These are phyloP conservation scores for Poeciliopsis infans DNA, from an alignment of 2,797 vertebrate species.

Conservation along the genomic window DNA sequence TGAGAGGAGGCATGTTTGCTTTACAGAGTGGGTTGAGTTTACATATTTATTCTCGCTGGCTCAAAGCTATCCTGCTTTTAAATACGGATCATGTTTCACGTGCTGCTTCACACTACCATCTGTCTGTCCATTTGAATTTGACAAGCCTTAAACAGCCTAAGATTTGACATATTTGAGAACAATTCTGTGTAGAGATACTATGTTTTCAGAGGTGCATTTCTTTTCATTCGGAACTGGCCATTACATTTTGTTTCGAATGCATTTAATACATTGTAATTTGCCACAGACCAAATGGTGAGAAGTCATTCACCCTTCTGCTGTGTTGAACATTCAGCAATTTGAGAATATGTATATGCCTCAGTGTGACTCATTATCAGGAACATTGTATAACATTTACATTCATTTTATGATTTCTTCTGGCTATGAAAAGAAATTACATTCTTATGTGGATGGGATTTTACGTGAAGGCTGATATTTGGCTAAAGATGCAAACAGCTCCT, in stretches of 20 bases:
- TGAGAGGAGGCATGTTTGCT: slow-evolving; percentile 62
- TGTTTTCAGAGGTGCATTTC: slow-evolving; percentile 57
- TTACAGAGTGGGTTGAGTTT: slow-evolving; percentile 61
- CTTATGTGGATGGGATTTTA: neutral
- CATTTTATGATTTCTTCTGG: neutral
- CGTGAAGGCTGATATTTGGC: neutral
- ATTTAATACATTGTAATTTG: slow-evolving; percentile 35
- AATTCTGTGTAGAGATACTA: slow-evolving; percentile 40
- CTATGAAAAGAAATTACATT: slow-evolving; percentile 7
- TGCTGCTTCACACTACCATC: slow-evolving; percentile 60
- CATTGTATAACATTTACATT: slow-evolving; percentile 1
- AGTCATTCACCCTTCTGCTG: neutral
- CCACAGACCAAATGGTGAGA: slow-evolving; percentile 8
- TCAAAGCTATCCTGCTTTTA: slow-evolving; percentile 53
- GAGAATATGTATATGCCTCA: slow-evolving; percentile 6
- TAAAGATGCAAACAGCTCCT: neutral
- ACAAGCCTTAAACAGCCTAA: slow-evolving; percentile 62
- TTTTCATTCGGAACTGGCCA: slow-evolving; percentile 40
- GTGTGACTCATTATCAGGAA: neutral
- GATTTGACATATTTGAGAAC: slow-evolving; percentile 74
- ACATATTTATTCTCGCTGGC: slow-evolving; percentile 65
- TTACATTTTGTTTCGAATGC: slow-evolving; percentile 25
- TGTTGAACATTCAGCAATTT: neutral
- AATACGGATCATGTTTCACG: slow-evolving; percentile 73
- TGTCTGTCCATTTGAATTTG: slow-evolving; percentile 67